Evolutionary conservation across 1,140 invertebrate genomes (phyloP), one percentile per base, ranked within the genome.

Genomic region (Scaptomyza hsui): DNA sequence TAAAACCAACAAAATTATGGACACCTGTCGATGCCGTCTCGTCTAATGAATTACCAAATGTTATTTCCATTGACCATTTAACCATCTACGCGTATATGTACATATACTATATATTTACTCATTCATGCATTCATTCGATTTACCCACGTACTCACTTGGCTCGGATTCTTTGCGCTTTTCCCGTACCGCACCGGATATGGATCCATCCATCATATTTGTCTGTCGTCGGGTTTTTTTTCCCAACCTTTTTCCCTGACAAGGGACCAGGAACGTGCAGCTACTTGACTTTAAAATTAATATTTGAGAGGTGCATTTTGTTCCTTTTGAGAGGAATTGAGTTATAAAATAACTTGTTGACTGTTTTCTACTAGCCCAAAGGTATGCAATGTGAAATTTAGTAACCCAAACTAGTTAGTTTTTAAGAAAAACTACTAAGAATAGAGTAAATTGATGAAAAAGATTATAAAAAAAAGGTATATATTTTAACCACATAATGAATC

Each of bases 131-230:
- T 47, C 45, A 47, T 2, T 32, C 10, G 29, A 55, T 55, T 55
- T 63, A 52, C 19, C 26, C 64, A 69, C 59, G 48, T 69, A 39
- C 35, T 44, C 3, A 4, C 32, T 12, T 5, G 21, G 32, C 10
- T 12, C 18, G 47, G 26, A 45, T 48, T 56, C 52, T 41, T 26
- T 32, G 37, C 35, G 29, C n/a, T 32, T 71, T 19, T 26, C 21
- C 62, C 42, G 56, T 53, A 86, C 32, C 32, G 32, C 32, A 37
- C 81, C 80, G 80, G 80, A 83, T 85, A 86, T 70, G 76, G 67
- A 65, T 72, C 63, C 72, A 85, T 85, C 49, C 61, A 83, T 85
- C 67, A 83, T 48, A 29, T 49, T 37, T 15, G 32, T n/a, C 52
- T 62, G 70, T 72, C 62, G 59, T 52, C 74, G 49, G 24, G 6